A percentile compares a stretch with the other conserved stretches of the same genome.
These are phyloP conservation scores for Orthonyx spaldingii DNA, from an alignment of 2,113 vertebrate species.

Conservation along the genomic window DNA sequence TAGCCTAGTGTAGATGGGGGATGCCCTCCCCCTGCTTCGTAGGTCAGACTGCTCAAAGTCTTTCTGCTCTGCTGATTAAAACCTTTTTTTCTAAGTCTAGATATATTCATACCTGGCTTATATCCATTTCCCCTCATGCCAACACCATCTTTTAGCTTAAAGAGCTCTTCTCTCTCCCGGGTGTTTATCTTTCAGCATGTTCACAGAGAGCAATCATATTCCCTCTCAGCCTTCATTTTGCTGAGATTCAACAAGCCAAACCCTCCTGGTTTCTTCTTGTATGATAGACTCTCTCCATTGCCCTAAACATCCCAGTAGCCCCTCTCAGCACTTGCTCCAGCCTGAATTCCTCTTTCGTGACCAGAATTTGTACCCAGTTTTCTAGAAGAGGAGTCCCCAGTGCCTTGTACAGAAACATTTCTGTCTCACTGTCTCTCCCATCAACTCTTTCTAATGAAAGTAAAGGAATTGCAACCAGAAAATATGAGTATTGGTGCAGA, in stretches of 20 bases:
- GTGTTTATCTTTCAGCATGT: background rate
- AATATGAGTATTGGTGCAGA: conserved; percentile 2
- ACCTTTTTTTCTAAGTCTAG: background rate
- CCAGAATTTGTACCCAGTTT: background rate
- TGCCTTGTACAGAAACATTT: background rate
- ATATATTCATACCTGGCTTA: conserved; percentile 31
- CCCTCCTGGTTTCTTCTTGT: conserved; percentile 9
- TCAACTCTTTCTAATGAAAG: conserved; percentile 34
- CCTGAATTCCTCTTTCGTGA: conserved; percentile 13
- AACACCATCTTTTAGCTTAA: conserved; percentile 34
- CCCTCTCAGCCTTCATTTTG: conserved; percentile 28
- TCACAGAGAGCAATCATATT: conserved; percentile 23
- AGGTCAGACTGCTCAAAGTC: background rate
- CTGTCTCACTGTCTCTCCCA: conserved; percentile 13
- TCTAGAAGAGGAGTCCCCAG: conserved; percentile 19
- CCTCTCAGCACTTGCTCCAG: conserved; percentile 23
- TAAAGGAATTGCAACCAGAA: background rate
- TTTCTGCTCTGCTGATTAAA: conserved; percentile 18
- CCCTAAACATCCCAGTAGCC: conserved; percentile 23
- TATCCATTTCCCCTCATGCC: background rate
- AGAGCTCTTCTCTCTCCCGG: background rate
- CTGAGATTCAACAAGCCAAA: conserved; percentile 24
- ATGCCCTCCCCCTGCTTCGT: background rate
- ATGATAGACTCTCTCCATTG: background rate
- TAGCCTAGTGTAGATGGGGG: background rate